These are phyloP conservation scores for Cephalotes varians DNA, from an alignment of 2,888 invertebrate species.

Conservation along the genomic window DNA sequence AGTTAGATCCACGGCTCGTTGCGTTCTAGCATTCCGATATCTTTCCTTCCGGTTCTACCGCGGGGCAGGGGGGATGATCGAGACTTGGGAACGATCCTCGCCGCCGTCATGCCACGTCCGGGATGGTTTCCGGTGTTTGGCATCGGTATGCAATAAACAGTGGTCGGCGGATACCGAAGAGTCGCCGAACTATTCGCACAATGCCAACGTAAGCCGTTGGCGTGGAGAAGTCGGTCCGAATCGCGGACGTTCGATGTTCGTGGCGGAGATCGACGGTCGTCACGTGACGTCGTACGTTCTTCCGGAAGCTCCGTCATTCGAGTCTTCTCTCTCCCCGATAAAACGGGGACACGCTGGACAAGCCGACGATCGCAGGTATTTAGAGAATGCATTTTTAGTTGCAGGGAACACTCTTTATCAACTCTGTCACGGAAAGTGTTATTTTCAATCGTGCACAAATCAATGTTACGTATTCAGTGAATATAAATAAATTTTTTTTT, in stretches of 20 bases:
- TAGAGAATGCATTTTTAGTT: slow-evolving; percentile 5
- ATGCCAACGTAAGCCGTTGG: slow-evolving; percentile 66
- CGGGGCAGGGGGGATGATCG: slow-evolving; percentile 6
- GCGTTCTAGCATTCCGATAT: slow-evolving; percentile 25
- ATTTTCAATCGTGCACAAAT: background rate
- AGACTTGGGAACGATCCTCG: slow-evolving; percentile 32
- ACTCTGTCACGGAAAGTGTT: background rate
- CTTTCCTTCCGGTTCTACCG: slow-evolving; percentile 25
- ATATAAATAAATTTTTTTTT: background rate
- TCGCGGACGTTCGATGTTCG: slow-evolving; percentile 17
- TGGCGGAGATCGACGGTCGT: slow-evolving; percentile 33
- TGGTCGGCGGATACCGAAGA: slow-evolving; percentile 64
- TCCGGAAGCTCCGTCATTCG: slow-evolving; percentile 10
- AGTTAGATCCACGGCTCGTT: background rate
- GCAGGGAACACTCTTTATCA: slow-evolving; percentile 18
- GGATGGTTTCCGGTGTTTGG: slow-evolving; percentile 47
- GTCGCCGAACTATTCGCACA: slow-evolving; percentile 71
- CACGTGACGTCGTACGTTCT: slow-evolving; percentile 39
- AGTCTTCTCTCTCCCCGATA: background rate
- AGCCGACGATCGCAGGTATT: background rate
- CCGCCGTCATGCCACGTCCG: slow-evolving; percentile 50
- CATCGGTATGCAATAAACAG: slow-evolving; percentile 78
- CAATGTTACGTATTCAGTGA: background rate
- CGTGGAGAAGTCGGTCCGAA: slow-evolving; percentile 29
- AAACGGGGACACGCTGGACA: background rate